phyloP scores from a whole-genome alignment of 1,140 invertebrate species.

The Sweltsa coloradensis region DNA sequence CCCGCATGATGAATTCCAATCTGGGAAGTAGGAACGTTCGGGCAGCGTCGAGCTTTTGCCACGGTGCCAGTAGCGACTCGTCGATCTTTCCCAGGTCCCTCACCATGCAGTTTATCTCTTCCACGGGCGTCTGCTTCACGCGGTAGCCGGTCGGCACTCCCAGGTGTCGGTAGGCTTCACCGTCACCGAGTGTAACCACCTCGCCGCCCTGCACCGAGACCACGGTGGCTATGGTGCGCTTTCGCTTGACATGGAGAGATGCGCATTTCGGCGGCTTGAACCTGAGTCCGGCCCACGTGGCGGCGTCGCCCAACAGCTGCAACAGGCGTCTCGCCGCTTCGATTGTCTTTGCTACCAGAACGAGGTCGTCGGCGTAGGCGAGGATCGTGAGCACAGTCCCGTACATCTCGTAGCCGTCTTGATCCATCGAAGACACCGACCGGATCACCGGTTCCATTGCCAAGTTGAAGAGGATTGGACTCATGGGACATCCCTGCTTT shows the following conservation, averaged over 20 bases:
- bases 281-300: constrained; percentile 13
- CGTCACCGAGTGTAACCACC: constrained; percentile 10
- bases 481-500: constrained; percentile 29
- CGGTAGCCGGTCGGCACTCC: constrained; percentile 21
- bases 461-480: constrained; percentile 30
- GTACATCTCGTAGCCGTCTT: constrained; percentile 14
- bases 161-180: constrained; percentile 21
- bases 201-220: constrained; percentile 11
- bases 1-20: constrained; percentile 23
- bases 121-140: constrained; percentile 17
- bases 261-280: constrained; percentile 23
- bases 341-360: constrained; percentile 11
- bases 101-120: constrained; percentile 13
- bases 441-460: constrained; percentile 23
- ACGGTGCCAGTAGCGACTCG: constrained; percentile 23
- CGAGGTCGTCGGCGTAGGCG: constrained; percentile 24
- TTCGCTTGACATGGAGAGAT: constrained; percentile 18
- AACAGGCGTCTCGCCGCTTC: constrained; percentile 15
- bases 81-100: constrained; percentile 16
- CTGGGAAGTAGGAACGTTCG: constrained; percentile 24
- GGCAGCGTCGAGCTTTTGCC: constrained; percentile 28
- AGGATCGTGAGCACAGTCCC: constrained; percentile 19
- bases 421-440: neutral
- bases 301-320: neutral
- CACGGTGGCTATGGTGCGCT: neutral